Evolutionary conservation across 2,888 invertebrate genomes (phyloP), one percentile per base, ranked within the genome.

Genomic region (Sinelater perroti): DNA sequence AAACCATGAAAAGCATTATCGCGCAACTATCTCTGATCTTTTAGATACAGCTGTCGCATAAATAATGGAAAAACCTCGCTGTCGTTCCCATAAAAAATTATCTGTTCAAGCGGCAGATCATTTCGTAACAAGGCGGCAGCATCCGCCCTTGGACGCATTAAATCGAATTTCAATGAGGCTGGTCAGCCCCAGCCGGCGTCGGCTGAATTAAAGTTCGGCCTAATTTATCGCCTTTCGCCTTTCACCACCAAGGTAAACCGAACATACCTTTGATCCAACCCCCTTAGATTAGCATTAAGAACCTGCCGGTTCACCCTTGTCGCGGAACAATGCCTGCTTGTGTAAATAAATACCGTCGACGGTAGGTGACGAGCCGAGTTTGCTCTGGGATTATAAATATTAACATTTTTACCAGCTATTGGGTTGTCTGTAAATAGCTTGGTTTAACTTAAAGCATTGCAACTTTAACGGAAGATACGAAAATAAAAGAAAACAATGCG

Each of bases 211-310:
- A 56, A 60, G 60, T 56, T 55, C 35, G 49, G 51, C 35, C 47
- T 60, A 60, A 62, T 65, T 63, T 63, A 63, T 65, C 53, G 56
- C 58, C 58, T 56, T 53, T 56, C 61, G 64, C 62, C 65, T 60
- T 61, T 62, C 46, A 65, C 67, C 65, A 57, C 65, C 47, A 56
- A 64, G 64, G 67, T 67, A 65, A 67, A 62, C 65, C 65, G 58
- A 64, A 67, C 63, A 65, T 62, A 61, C 64, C 67, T 61, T 60
- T 56, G 44, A 55, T 51, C 54, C 58, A 57, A 60, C 63, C 64
- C 66, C 58, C 58, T 61, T 56, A 56, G 52, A 56, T 60, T 60
- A 60, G 51, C 60, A 56, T 51, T 60, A 60, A 51, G 54, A 42
- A 55, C 55, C 59, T 52, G 47, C 51, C 26, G 51, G 38, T 21